Conservation (phyloP, 2,113 vertebrate genomes). For the Mormyrus lacerda region DNA sequence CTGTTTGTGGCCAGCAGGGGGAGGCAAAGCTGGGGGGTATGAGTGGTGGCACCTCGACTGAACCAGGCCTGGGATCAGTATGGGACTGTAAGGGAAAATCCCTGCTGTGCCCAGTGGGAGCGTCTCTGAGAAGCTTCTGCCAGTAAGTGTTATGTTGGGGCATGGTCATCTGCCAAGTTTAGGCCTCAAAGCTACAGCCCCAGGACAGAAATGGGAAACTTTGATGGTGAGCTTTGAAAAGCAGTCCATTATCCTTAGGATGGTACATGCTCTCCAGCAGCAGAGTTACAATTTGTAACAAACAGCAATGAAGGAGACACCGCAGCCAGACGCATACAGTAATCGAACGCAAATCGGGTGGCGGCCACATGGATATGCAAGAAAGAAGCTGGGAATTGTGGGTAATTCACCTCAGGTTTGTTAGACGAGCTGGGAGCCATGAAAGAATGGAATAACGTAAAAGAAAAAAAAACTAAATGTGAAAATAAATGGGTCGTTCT, state of each 20-base stretch:
- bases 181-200: not conserved
- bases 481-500: not conserved
- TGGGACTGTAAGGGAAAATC: not conserved
- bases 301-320: not conserved
- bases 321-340: not conserved
- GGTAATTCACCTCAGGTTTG: not conserved
- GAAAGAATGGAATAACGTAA: not conserved
- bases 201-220: not conserved
- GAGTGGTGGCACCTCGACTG: not conserved
- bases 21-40: not conserved
- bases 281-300: not conserved
- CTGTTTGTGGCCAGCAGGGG: not conserved
- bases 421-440: not conserved
- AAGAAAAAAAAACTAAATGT: not conserved
- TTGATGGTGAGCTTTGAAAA: not conserved
- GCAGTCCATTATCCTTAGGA: not conserved
- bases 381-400: not conserved
- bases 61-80: not conserved
- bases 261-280: not conserved
- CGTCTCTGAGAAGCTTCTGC: not conserved
- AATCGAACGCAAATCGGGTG: not conserved
- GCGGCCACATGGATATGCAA: not conserved
- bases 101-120: not conserved
- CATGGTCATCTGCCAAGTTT: not conserved
- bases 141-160: not conserved